These are phyloP conservation scores for Lordiphosa andalusiaca DNA, from an alignment of 2,888 invertebrate genomes.

Conservation along the genomic window DNA sequence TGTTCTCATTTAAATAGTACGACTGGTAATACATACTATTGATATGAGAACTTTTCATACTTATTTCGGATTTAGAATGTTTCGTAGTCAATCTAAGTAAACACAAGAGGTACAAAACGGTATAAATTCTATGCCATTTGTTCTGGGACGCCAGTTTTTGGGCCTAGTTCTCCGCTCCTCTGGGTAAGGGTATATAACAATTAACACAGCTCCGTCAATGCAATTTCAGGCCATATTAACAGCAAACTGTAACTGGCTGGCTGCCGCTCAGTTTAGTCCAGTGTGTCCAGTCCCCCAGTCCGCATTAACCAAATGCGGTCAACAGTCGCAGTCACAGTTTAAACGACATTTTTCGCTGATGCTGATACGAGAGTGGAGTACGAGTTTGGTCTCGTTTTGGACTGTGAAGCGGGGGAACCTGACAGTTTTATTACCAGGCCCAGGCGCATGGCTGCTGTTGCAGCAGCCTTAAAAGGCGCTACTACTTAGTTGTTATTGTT, in stretches of 20 bases:
- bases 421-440: conserved; percentile 75
- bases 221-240: conserved; percentile 50
- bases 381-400: conserved; percentile 62
- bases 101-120: too few species aligned
- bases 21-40: too few species aligned
- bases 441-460: conserved; percentile 35
- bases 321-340: conserved; percentile 62
- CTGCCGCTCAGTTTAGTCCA: conserved; percentile 24
- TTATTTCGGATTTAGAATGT: too few species aligned
- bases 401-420: conserved; percentile 45
- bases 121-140: too few species aligned
- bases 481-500: conserved; percentile 38
- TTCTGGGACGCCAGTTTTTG: too few species aligned
- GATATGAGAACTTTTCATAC: too few species aligned
- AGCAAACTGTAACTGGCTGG: conserved; percentile 17
- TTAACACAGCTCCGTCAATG: conserved; percentile 45
- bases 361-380: conserved; percentile 51
- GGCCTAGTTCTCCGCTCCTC: too few species aligned
- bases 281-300: conserved; percentile 30
- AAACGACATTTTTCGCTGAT: conserved; percentile 68
- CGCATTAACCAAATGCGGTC: conserved; percentile 75
- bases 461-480: conserved; percentile 63
- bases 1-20: too few species aligned
- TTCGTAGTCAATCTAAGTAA: too few species aligned
- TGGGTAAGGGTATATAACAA: conserved; percentile 30